phyloP scores from a whole-genome alignment of 2,113 vertebrate species.

The Prietella phreatophila region DNA sequence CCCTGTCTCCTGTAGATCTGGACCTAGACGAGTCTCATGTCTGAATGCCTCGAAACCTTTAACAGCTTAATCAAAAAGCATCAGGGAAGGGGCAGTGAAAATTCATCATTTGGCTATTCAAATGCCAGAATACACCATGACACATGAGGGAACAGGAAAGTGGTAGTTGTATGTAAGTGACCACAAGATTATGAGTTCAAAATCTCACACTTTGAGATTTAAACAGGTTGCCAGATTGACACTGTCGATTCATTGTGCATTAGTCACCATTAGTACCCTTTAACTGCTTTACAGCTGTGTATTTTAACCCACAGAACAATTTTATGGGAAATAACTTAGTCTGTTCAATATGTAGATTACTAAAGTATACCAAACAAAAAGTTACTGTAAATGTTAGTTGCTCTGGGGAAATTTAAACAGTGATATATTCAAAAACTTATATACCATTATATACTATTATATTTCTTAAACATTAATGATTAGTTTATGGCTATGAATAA shows the following conservation, averaged over 20 bases:
- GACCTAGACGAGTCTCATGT: conserved; percentile 92
- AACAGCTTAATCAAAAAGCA: not conserved
- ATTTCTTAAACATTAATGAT: not conserved
- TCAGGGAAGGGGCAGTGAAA: not conserved
- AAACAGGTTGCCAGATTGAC: not conserved
- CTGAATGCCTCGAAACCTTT: conserved; percentile 60
- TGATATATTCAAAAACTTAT: not conserved
- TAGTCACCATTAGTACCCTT: not conserved
- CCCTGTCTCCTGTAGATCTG: conserved; percentile 76
- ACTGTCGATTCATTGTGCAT: not conserved
- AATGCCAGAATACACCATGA: not conserved
- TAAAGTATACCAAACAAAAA: not conserved
- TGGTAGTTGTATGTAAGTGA: not conserved
- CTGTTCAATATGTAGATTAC: not conserved
- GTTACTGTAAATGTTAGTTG: not conserved
- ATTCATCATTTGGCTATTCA: not conserved
- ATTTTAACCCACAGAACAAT: not conserved
- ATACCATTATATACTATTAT: no score
- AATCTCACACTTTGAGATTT: not conserved
- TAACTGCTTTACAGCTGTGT: not conserved
- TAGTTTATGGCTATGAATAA: not conserved
- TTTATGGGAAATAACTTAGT: not conserved
- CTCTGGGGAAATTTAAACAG: not conserved
- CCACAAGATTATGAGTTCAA: not conserved
- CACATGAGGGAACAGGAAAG: not conserved